phyloP scores from a whole-genome alignment of 2,888 invertebrate genomes.

The Ditylenchus weischeri region DNA sequence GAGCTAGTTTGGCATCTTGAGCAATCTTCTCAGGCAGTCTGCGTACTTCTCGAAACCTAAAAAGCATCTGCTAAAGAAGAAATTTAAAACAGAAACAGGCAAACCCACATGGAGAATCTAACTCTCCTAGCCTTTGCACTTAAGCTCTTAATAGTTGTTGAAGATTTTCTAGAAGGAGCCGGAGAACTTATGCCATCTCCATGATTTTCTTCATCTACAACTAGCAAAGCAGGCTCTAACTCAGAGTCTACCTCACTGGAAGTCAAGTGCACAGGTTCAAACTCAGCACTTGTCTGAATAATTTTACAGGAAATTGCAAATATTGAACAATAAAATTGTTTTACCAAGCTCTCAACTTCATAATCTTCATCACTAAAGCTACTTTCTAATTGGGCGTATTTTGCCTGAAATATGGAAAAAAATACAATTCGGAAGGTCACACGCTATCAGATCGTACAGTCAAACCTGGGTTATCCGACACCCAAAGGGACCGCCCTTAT shows the following conservation, averaged over 20 bases:
- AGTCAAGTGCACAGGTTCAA: constrained; percentile 32
- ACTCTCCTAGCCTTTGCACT: constrained; percentile 62
- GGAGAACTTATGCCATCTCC: too few species aligned
- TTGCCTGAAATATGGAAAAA: not conserved
- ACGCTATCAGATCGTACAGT: too few species aligned
- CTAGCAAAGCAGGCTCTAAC: not conserved
- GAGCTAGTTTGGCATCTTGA: constrained; percentile 83
- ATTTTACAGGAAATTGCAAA: not conserved
- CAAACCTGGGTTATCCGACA: too few species aligned
- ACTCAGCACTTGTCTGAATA: constrained; percentile 35
- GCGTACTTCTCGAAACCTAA: constrained; percentile 65
- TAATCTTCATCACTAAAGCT: constrained; percentile 22
- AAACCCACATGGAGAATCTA: constrained; percentile 73
- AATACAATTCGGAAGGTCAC: not conserved
- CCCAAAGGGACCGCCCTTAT: too few species aligned
- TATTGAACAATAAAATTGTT: not conserved
- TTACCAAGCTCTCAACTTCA: constrained; percentile 33
- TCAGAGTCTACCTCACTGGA: constrained; percentile 18
- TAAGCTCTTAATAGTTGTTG: constrained; percentile 10
- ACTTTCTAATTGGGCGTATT: constrained; percentile 11
- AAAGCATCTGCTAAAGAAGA: too few species aligned
- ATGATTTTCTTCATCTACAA: not conserved
- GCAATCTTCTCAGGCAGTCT: constrained; percentile 64
- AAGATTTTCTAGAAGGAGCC: not conserved
- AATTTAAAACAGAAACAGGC: too few species aligned